Conservation (phyloP, 2,797 vertebrate genomes). For the Chelidonichthys spinosus region DNA sequence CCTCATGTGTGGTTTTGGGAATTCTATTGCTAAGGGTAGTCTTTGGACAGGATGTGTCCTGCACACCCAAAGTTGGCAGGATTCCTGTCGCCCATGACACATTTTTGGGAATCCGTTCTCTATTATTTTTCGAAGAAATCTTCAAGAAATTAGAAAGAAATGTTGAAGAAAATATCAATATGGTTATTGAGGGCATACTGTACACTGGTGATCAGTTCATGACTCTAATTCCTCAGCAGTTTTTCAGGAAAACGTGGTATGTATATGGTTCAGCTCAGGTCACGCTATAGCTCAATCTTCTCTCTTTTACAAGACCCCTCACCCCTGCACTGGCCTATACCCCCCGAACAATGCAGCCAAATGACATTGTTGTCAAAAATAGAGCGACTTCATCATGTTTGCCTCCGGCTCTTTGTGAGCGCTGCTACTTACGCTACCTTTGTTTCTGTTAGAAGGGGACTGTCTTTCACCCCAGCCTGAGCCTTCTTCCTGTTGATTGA, state of each 20-base stretch:
- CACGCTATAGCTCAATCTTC: slow-evolving; percentile 13
- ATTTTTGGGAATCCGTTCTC: slow-evolving; percentile 1
- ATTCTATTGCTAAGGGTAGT: not conserved
- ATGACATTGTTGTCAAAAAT: slow-evolving; percentile 65
- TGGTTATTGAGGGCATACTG: not conserved
- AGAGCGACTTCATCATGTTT: slow-evolving; percentile 49
- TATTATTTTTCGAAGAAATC: not conserved
- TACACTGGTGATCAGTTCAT: not conserved
- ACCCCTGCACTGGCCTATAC: slow-evolving; percentile 13
- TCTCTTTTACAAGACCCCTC: slow-evolving; percentile 27
- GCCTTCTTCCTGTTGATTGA: slow-evolving; percentile 73
- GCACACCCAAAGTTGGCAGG: not conserved
- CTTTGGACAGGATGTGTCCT: slow-evolving; percentile 27
- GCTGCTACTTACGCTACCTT: slow-evolving; percentile 51
- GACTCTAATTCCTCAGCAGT: slow-evolving; percentile 5
- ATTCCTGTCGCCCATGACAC: slow-evolving; percentile 1
- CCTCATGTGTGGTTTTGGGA: slow-evolving; percentile 25
- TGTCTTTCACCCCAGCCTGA: slow-evolving; percentile 47
- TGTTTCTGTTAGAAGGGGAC: slow-evolving; percentile 54
- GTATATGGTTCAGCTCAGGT: slow-evolving; percentile 14
- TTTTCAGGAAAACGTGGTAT: slow-evolving; percentile 11
- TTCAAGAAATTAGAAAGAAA: not conserved
- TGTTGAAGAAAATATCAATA: not conserved
- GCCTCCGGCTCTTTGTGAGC: slow-evolving; percentile 48
- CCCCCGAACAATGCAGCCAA: slow-evolving; percentile 63